phyloP scores from a whole-genome alignment of 2,797 vertebrate genomes.

The Lutjanus argentimaculatus region DNA sequence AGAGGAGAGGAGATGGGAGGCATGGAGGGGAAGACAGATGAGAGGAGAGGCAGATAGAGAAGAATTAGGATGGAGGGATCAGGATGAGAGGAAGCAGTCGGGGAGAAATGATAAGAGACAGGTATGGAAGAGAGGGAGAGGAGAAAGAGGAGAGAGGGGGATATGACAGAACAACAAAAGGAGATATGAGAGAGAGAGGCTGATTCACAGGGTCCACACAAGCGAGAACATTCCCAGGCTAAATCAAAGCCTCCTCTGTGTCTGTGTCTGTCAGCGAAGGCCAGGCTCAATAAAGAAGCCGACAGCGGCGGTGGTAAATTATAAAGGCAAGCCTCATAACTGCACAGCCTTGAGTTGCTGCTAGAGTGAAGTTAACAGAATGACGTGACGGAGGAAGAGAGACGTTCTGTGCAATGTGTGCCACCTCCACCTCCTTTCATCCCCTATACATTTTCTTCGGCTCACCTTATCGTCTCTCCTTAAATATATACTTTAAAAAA shows the following conservation, averaged over 20 bases:
- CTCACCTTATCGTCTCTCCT: background rate
- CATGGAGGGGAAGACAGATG: constrained; percentile 18
- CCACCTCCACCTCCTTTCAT: constrained; percentile 34
- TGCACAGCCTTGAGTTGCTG: constrained; percentile 66
- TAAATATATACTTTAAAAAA: constrained; percentile 7
- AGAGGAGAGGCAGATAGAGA: constrained; percentile 22
- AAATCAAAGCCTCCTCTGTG: constrained; percentile 72
- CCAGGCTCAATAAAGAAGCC: constrained; percentile 71
- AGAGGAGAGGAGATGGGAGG: background rate
- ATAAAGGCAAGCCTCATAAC: constrained; percentile 70
- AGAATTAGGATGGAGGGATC: constrained; percentile 26
- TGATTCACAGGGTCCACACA: constrained; percentile 66
- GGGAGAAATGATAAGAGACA: constrained; percentile 23
- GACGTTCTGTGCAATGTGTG: constrained; percentile 26
- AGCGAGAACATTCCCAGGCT: constrained; percentile 59
- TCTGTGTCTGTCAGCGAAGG: constrained; percentile 71
- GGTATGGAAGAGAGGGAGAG: background rate
- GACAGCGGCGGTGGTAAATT: constrained; percentile 62
- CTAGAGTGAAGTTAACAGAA: constrained; percentile 59
- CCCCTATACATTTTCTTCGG: background rate
- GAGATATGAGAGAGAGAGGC: constrained; percentile 48
- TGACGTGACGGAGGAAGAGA: constrained; percentile 46
- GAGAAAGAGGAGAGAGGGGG: background rate
- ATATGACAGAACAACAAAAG: constrained; percentile 61
- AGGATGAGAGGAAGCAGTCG: constrained; percentile 33